phyloP scores from a whole-genome alignment of 1,140 invertebrate species.

The Pogonognathellus flavescens region DNA sequence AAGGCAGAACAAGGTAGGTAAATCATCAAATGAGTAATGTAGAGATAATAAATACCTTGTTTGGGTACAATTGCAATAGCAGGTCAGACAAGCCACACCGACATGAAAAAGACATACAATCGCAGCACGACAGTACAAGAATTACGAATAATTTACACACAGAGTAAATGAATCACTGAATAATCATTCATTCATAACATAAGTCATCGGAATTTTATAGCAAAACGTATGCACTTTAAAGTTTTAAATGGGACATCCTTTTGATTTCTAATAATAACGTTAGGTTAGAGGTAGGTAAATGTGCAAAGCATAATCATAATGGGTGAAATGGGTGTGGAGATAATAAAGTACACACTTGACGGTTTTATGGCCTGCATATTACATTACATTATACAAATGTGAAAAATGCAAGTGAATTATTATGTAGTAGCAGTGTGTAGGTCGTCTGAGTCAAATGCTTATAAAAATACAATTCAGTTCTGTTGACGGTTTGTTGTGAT shows the following conservation, averaged over 20 bases:
- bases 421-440: not conserved
- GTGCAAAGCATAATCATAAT: too few relatives aligned
- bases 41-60: conserved; percentile 1
- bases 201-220: not conserved
- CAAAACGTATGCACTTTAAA: not conserved
- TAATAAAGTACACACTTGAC: not conserved
- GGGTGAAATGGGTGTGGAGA: too few relatives aligned
- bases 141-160: conserved; percentile 20
- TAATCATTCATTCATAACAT: too few relatives aligned
- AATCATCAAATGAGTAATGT: not conserved
- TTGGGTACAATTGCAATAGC: not conserved
- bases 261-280: conserved; percentile 1
- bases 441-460: conserved; percentile 34
- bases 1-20: not conserved
- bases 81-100: not conserved
- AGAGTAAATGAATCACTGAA: conserved; percentile 2
- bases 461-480: conserved; percentile 12
- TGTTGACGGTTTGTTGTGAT: not conserved
- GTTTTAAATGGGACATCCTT: conserved; percentile 20
- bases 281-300: too few relatives aligned
- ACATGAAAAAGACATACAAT: conserved; percentile 8
- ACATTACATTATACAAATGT: not conserved
- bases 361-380: not conserved
- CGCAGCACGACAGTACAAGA: conserved; percentile 4
- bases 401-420: not conserved